These are phyloP conservation scores for Triplophysa dalaica DNA, from an alignment of 2,113 vertebrate genomes.

Conservation along the genomic window DNA sequence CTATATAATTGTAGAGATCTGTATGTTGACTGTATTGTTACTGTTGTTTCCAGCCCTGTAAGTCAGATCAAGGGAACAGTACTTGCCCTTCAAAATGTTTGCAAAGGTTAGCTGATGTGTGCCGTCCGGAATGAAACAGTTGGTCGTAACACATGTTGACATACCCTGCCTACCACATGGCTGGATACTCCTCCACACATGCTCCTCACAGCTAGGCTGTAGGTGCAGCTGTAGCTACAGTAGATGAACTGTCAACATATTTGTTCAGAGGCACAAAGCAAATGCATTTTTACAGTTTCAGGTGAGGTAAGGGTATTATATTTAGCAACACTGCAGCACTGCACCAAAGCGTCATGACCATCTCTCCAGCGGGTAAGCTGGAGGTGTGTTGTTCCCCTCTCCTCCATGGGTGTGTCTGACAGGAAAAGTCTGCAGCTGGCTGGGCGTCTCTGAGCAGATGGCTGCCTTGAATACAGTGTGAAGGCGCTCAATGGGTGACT, in stretches of 20 bases:
- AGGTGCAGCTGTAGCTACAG: slow-evolving; percentile 27
- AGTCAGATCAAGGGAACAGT: slow-evolving; percentile 24
- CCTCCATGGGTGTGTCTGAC: slow-evolving; percentile 65
- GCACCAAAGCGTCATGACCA: slow-evolving; percentile 18
- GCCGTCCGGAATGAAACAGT: slow-evolving; percentile 67
- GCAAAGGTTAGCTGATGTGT: slow-evolving; percentile 56
- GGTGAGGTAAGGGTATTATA: slow-evolving; percentile 18
- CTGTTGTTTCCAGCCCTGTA: neutral
- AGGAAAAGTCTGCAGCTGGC: slow-evolving; percentile 73
- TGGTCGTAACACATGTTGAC: slow-evolving; percentile 63
- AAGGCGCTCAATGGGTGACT: slow-evolving; percentile 64
- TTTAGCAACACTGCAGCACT: slow-evolving; percentile 26
- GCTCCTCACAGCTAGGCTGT: slow-evolving; percentile 57
- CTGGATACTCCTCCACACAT: slow-evolving; percentile 68
- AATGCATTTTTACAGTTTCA: slow-evolving; percentile 15
- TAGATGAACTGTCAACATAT: slow-evolving; percentile 8
- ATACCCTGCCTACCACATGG: slow-evolving; percentile 60
- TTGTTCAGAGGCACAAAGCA: neutral
- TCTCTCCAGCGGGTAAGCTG: slow-evolving; percentile 57
- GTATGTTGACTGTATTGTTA: neutral
- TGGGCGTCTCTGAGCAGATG: slow-evolving; percentile 75
- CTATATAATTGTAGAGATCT: neutral
- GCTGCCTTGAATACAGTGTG: slow-evolving; percentile 58
- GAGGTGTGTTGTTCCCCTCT: slow-evolving; percentile 57
- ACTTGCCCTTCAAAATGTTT: slow-evolving; percentile 62